Percentiles rank a stretch among this genome's conserved stretches.
Conservation (phyloP, 2,113 vertebrate genomes). For the Meleagris gallopavo region DNA sequence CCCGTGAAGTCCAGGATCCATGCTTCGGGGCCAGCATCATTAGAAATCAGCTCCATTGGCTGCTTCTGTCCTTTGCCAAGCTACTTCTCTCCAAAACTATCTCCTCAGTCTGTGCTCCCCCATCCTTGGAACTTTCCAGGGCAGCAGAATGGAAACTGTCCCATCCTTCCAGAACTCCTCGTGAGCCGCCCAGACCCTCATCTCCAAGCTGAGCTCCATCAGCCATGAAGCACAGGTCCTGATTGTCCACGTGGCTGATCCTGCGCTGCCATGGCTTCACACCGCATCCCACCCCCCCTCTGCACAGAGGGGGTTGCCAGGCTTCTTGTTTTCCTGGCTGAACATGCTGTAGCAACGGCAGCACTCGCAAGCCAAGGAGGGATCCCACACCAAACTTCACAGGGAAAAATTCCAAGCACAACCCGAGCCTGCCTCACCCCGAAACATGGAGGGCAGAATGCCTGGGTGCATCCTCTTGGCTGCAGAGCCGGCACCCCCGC, state of each 20-base stretch:
- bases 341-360: background rate
- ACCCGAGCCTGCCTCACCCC: background rate
- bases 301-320: background rate
- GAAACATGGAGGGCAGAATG: background rate
- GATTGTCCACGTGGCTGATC: background rate
- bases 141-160: background rate
- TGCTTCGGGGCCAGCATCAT: background rate
- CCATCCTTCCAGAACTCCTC: background rate
- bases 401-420: constrained; percentile 39
- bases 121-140: background rate
- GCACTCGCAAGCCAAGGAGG: background rate
- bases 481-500: background rate
- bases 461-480: constrained; percentile 16
- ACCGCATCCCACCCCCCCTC: background rate
- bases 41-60: background rate
- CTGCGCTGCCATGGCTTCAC: background rate
- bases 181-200: background rate
- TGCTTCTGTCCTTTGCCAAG: background rate
- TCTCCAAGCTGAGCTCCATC: background rate
- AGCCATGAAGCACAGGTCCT: background rate
- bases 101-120: background rate
- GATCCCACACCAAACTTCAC: background rate
- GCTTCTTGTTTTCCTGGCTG: background rate
- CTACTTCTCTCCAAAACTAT: background rate
- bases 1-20: rapidly evolving